Evolutionary conservation across 2,113 vertebrate genomes (phyloP).

Genomic region (Corythoichthys haematopterus): DNA sequence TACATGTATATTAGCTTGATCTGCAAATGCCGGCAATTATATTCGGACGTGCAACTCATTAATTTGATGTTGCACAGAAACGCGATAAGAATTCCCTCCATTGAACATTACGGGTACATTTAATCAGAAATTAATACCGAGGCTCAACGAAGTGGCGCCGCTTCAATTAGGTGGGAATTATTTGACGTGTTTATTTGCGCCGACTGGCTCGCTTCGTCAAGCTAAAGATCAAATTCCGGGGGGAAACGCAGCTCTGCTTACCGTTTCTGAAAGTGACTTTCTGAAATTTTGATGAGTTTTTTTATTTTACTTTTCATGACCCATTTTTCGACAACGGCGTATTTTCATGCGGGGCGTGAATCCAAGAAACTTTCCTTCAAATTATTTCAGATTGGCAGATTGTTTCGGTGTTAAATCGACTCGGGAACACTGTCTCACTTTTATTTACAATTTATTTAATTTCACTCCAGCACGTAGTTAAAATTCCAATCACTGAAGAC

Average conservation of each 20-base stretch:
- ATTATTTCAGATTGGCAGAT: constrained; percentile 23
- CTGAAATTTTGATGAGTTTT: neutral
- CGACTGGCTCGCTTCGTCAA: constrained; percentile 7
- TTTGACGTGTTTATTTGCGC: constrained; percentile 54
- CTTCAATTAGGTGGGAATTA: constrained; percentile 45
- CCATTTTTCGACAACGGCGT: constrained; percentile 3
- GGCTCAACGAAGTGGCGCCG: constrained; percentile 56
- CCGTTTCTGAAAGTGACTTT: neutral
- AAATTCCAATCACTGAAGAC: neutral
- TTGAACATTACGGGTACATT: constrained; percentile 25
- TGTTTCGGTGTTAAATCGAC: constrained; percentile 25
- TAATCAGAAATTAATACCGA: constrained; percentile 6
- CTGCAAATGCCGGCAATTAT: constrained; percentile 58
- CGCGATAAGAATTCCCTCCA: constrained; percentile 59
- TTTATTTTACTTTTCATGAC: neutral
- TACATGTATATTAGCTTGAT: constrained; percentile 10
- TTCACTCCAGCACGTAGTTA: constrained; percentile 12
- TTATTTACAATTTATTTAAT: constrained; percentile 5
- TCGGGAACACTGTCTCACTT: constrained; percentile 14
- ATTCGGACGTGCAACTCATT: constrained; percentile 54
- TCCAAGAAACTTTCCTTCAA: constrained; percentile 22
- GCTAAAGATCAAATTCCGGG: neutral
- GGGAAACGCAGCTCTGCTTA: no score
- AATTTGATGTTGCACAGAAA: constrained; percentile 59
- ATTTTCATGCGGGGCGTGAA: constrained; percentile 6